A percentile compares a stretch with the other conserved stretches of the same genome.
These are phyloP conservation scores for Hyposoter didymator DNA, from an alignment of 2,888 invertebrate genomes.

Conservation along the genomic window DNA sequence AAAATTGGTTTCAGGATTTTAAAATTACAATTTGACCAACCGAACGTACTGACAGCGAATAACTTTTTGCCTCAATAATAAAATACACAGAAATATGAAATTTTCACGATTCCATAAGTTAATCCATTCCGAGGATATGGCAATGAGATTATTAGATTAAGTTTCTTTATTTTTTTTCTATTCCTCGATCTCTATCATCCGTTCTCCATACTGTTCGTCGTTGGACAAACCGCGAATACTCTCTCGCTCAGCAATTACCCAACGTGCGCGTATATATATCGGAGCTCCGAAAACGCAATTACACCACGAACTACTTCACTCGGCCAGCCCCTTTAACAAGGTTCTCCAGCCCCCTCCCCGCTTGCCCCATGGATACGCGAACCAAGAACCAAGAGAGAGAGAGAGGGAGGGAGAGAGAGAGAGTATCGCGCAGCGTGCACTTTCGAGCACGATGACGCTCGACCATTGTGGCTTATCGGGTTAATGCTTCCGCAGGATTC, in stretches of 20 bases:
- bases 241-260: conserved; percentile 62
- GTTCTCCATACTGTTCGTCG: conserved; percentile 35
- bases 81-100: background rate
- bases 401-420: conserved; percentile 25
- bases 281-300: conserved; percentile 63
- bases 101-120: conserved; percentile 69
- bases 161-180: conserved; percentile 28
- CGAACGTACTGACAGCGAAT: background rate
- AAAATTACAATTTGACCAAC: background rate
- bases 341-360: conserved; percentile 15
- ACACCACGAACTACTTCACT: conserved; percentile 64
- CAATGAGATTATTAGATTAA: conserved; percentile 65
- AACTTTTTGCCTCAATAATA: background rate
- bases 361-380: background rate
- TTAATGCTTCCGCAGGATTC: conserved; percentile 56
- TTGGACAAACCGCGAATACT: conserved; percentile 25
- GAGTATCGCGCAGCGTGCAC: conserved; percentile 31
- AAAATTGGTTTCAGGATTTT: background rate
- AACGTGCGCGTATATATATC: conserved; percentile 45
- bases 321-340: conserved; percentile 58
- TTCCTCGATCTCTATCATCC: conserved; percentile 36
- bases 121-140: conserved; percentile 61
- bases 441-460: conserved; percentile 33
- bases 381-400: conserved; percentile 29
- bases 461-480: conserved; percentile 53